Percentiles rank a stretch among this genome's conserved stretches.
phyloP scores from a whole-genome alignment of 2,888 invertebrate genomes.

The Shargacucullia verbasci region DNA sequence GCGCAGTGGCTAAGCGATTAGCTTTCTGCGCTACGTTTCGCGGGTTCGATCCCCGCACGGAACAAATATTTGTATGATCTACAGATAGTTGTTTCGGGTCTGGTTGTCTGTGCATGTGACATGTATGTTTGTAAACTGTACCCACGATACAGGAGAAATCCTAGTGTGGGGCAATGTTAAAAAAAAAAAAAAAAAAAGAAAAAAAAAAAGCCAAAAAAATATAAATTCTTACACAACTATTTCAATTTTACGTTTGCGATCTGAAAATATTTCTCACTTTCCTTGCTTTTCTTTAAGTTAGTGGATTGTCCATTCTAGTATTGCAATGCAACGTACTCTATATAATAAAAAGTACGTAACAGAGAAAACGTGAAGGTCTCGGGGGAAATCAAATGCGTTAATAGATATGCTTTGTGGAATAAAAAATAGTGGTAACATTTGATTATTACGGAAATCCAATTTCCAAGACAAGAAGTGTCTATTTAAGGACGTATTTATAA shows the following conservation, averaged over 20 bases:
- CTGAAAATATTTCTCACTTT: slow-evolving; percentile 40
- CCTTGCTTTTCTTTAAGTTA: slow-evolving; percentile 30
- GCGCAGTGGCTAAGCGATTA: no score
- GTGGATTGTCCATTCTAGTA: slow-evolving; percentile 22
- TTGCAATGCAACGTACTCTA: slow-evolving; percentile 35
- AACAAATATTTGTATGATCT: no score
- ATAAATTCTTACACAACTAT: slow-evolving; percentile 53
- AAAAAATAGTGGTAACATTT: slow-evolving; percentile 26
- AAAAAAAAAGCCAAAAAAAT: no score
- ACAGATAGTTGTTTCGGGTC: no score
- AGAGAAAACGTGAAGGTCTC: slow-evolving; percentile 28
- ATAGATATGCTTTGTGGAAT: slow-evolving; percentile 40
- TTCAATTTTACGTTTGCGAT: slow-evolving; percentile 47
- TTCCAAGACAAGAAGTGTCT: slow-evolving; percentile 5
- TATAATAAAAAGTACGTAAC: slow-evolving; percentile 43
- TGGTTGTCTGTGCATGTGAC: no score
- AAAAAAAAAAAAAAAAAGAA: no score
- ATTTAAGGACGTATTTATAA: slow-evolving; percentile 20
- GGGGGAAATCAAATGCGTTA: slow-evolving; percentile 44
- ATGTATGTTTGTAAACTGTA: no score
- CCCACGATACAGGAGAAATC: no score
- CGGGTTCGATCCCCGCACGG: no score
- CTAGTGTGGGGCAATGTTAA: no score
- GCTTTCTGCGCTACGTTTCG: no score
- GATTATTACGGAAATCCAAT: slow-evolving; percentile 24